Evolutionary conservation across 1,140 invertebrate species (phyloP).

Genomic region (Carposina sasakii): DNA sequence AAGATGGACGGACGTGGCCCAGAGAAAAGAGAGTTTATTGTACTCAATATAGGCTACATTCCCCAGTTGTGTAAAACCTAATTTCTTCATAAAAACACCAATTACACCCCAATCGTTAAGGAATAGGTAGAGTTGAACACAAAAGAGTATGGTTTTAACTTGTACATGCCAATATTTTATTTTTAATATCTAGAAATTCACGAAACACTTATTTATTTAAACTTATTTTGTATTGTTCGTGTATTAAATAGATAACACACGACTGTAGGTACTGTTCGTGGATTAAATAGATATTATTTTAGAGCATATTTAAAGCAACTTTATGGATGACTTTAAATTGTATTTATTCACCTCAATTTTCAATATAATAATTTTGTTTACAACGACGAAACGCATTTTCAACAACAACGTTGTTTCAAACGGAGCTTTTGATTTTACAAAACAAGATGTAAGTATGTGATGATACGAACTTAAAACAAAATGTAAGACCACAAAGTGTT

Average conservation of each 20-base stretch:
- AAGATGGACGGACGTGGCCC: background rate
- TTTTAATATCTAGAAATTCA: too few relatives aligned
- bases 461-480: slow-evolving; percentile 42
- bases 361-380: slow-evolving; percentile 35
- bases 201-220: too few relatives aligned
- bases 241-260: background rate
- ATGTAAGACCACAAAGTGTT: slow-evolving; percentile 52
- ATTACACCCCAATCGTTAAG: too few relatives aligned
- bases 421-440: slow-evolving; percentile 40
- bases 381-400: slow-evolving; percentile 18
- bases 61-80: too few relatives aligned
- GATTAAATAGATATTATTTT: background rate
- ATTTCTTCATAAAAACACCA: too few relatives aligned
- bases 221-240: too few relatives aligned
- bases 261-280: background rate
- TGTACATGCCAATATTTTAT: too few relatives aligned
- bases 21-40: too few relatives aligned
- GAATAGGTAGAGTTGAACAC: too few relatives aligned
- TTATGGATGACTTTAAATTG: background rate
- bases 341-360: background rate
- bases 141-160: too few relatives aligned
- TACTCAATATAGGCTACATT: too few relatives aligned
- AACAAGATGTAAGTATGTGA: slow-evolving; percentile 31
- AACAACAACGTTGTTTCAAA: too few relatives aligned
- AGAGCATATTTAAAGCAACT: background rate